These are phyloP conservation scores for Iphiclides podalirius DNA, from an alignment of 2,888 invertebrate genomes.

Conservation along the genomic window DNA sequence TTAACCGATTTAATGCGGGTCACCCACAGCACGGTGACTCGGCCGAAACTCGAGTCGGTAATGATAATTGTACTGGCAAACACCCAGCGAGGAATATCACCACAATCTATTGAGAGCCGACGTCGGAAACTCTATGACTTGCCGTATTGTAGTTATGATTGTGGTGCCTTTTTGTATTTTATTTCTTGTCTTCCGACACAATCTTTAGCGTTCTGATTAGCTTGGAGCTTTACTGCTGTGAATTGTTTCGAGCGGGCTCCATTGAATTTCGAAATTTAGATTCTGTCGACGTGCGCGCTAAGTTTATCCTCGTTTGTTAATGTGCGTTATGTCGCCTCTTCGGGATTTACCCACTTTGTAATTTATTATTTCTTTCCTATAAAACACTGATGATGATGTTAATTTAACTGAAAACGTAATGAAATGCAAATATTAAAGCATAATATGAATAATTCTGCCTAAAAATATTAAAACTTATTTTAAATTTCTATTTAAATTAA, in stretches of 20 bases:
- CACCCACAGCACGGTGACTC: constrained; percentile 75
- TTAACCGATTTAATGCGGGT: constrained; percentile 81
- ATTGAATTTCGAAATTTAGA: constrained; percentile 48
- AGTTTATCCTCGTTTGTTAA: constrained; percentile 15
- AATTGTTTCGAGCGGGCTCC: constrained; percentile 63
- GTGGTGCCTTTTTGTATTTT: constrained; percentile 60
- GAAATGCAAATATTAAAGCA: too few relatives aligned
- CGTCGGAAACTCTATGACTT: constrained; percentile 74
- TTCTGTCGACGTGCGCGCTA: constrained; percentile 21
- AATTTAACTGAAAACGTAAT: too few relatives aligned
- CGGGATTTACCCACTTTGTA: constrained; percentile 4
- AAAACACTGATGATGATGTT: too few relatives aligned
- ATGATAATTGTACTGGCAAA: constrained; percentile 81
- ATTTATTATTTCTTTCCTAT: too few relatives aligned
- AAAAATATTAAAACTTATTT: too few relatives aligned
- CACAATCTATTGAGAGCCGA: constrained; percentile 65
- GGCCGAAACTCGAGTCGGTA: constrained; percentile 63
- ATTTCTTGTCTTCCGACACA: constrained; percentile 75
- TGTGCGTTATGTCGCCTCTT: constrained; percentile 2
- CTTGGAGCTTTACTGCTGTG: constrained; percentile 72
- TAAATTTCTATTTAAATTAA: too few relatives aligned
- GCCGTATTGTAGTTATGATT: constrained; percentile 73
- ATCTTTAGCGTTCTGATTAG: constrained; percentile 79
- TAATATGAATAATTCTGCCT: too few relatives aligned
- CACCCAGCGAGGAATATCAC: constrained; percentile 73